Evolutionary conservation across 2,113 vertebrate genomes (phyloP), one percentile per base, ranked within the genome.

Genomic region (Bubo scandiacus): DNA sequence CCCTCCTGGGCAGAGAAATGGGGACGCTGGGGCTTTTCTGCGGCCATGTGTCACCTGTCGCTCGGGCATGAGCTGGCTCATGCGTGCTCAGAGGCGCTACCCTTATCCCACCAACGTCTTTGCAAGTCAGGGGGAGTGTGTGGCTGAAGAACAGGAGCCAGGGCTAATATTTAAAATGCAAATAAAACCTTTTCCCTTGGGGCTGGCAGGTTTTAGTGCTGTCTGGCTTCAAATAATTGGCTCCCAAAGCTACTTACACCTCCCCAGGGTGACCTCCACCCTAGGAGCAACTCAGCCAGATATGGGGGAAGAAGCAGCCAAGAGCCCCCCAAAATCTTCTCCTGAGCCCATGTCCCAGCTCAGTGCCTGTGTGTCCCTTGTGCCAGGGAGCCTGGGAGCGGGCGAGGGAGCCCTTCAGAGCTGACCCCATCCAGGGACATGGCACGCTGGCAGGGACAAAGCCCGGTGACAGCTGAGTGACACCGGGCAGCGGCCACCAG

Each of bases 11-110:
- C 15, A 91, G 83, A 32, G 45, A 29, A 29, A 16, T 15, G 34
- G 62, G 36, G 49, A 25, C 2, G 1, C 45, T 25, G 51, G 16
- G 59, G 54, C 26, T 77, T 26, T 68, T 12, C 52, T 38, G 34
- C 6, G 1, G 65, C 88, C 6, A 0, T 0, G 0, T 6, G 17
- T 52, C 19, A 4, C 10, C 8, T 2, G 1, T 36, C 1, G 0
- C 11, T 8, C 4, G 13, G 47, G 52, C n/a, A 51, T 74, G 59
- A 59, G 15, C 51, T 49, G 70, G 16, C 32, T 62, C 2, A 1
- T 10, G 32, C 1, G 1, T 63, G 59, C 55, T 71, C 51, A 7
- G 30, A 18, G 15, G 21, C 4, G 3, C 49, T 52, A 4, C 77
- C 16, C 12, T 30, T 73, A 18, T 25, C 72, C 51, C 65, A 51